Conservation (phyloP, 2,888 invertebrate species). For the Andrena praecox region DNA sequence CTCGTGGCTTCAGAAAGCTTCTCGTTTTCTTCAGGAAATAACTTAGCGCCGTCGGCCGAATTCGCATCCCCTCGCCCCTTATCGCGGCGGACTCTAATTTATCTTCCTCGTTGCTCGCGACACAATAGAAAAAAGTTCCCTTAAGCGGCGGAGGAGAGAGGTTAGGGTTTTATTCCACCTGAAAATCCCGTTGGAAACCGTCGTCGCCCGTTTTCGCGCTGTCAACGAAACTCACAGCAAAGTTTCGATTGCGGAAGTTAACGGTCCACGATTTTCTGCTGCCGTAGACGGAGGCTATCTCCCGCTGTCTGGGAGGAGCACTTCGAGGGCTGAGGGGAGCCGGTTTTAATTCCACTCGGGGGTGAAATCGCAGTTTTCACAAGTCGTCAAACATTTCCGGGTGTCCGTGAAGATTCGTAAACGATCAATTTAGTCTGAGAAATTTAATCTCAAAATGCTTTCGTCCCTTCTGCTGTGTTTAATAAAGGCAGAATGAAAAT, state of each 20-base stretch:
- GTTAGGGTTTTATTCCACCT: constrained; percentile 10
- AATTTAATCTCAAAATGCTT: constrained; percentile 11
- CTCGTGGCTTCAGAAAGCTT: constrained; percentile 19
- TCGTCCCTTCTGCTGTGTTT: constrained; percentile 2
- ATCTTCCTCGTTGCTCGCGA: constrained; percentile 39
- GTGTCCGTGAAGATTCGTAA: constrained; percentile 31
- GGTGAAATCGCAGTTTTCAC: neutral
- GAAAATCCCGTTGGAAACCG: constrained; percentile 5
- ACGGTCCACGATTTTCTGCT: constrained; percentile 12
- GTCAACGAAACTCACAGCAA: constrained; percentile 34
- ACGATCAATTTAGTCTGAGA: constrained; percentile 8
- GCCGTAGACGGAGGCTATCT: neutral
- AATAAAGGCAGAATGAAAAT: constrained; percentile 12
- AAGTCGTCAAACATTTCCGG: constrained; percentile 31
- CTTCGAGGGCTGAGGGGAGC: neutral
- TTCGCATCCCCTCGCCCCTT: constrained; percentile 27
- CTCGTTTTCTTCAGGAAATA: constrained; percentile 46
- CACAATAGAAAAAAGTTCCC: constrained; percentile 32
- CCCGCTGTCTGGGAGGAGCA: neutral
- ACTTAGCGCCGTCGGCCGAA: constrained; percentile 40
- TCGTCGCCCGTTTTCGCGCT: constrained; percentile 18
- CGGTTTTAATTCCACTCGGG: constrained; percentile 36
- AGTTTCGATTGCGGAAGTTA: constrained; percentile 50
- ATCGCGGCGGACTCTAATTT: constrained; percentile 63
- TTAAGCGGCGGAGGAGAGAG: neutral